Base-by-base conservation (phyloP, 2,797 vertebrate species). In the Sus cebifrons region DNA sequence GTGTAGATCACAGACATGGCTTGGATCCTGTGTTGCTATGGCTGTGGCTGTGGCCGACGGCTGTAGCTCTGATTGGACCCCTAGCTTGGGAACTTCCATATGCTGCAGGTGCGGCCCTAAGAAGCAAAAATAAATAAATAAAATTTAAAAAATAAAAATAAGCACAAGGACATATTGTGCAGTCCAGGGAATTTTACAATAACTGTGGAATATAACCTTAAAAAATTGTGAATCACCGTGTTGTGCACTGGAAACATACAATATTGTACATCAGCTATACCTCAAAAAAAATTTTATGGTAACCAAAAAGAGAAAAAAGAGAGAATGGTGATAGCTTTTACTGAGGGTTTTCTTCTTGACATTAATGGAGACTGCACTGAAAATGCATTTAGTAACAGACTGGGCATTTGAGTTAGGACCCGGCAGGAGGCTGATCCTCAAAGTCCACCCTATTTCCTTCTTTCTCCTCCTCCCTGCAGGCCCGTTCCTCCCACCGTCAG, bases 401-500 rank as follows among this genome's bases (percentile, higher is more conserved):
- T 25, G 62, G 8, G 54, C 23, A 6, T 49, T 44, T 5, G 52
- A 23, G 12, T 67, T 77, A 40, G 9, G 18, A 44, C 4, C 6
- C 54, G 56, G 56, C 32, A 16, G 14, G 44, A 87, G 74, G n/a
- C 27, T 36, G 21, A 8, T 9, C 18, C 44, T 74, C 18, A 93
- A 78, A 83, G 17, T 40, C 10, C 54, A 49, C 54, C 49, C 18
- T 20, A 6, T 68, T 89, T 68, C 9, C 18, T 52, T 49, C 52
- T 67, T 32, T n/a, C 10, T 67, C 20, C 23, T 65, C 56, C 12
- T 23, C 3, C 7, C 4, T 0, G 25, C 62, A 97, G 97, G 96
- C 21, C 71, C 91, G 0, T 97, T 90, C 78, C 97, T 98, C 74
- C 94, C 93, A 0, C 88, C 96, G 0, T 89, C 97, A 13, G 86